A percentile compares a stretch with the other conserved stretches of the same genome.
These are phyloP conservation scores for Myotis pilosus DNA, from an alignment of 2,797 vertebrate genomes.

Conservation along the genomic window DNA sequence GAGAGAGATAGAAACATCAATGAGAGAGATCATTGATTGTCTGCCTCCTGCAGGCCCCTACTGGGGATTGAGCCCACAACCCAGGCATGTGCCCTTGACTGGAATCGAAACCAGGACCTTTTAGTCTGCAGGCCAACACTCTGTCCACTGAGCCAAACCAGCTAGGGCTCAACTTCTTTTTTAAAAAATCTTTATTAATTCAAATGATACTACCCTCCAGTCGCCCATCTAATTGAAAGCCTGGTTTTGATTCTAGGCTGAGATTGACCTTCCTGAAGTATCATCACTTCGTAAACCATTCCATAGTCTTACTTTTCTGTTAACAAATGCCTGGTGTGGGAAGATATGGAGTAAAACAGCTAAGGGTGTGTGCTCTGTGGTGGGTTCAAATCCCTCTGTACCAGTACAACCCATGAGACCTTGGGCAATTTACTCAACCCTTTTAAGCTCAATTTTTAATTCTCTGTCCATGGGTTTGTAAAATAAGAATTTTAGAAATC, in stretches of 20 bases:
- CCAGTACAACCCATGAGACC: neutral
- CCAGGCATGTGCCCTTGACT: too few relatives aligned
- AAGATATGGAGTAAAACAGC: neutral
- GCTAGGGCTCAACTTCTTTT: too few relatives aligned
- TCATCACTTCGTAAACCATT: neutral
- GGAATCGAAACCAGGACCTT: too few relatives aligned
- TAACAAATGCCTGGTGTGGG: neutral
- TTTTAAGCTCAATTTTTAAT: neutral
- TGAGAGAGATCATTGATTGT: too few relatives aligned
- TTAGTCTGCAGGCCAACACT: too few relatives aligned
- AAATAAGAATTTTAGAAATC: conserved; percentile 31
- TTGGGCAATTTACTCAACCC: neutral
- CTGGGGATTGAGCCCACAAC: too few relatives aligned
- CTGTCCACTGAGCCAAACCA: too few relatives aligned
- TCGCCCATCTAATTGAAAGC: neutral
- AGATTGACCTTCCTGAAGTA: neutral
- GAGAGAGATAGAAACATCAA: too few relatives aligned
- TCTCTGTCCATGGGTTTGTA: neutral
- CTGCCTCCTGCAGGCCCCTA: too few relatives aligned
- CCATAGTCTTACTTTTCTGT: neutral
- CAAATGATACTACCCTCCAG: neutral
- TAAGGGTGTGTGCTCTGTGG: neutral
- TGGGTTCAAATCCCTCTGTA: neutral
- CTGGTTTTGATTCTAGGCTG: neutral
- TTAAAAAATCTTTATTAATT: neutral